Evolutionary conservation across 2,888 invertebrate species (phyloP), one percentile per base, ranked within the genome.

Genomic region (Julus scandinavius): DNA sequence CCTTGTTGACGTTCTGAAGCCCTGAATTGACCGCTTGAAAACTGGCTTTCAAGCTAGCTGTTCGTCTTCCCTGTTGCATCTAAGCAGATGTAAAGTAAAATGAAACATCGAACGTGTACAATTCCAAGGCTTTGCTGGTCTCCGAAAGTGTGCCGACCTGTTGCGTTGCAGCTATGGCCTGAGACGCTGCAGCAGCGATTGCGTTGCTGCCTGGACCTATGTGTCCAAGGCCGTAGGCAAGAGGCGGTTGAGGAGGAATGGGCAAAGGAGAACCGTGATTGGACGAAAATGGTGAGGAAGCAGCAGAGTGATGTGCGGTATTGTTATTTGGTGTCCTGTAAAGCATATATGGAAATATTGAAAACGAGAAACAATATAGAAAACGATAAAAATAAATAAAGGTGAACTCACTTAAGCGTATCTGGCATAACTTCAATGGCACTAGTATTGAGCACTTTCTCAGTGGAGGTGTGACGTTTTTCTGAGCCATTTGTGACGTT

Each of bases 81-180:
- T 54, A 87, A 2, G 13, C 17, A 29, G 9, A 49, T n/a, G 50
- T 9, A 6, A 87, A 84, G 11, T 2, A 17, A 15, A 38, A 29
- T 83, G 83, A 7, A n/a, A 45, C 2, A 38, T 4, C 13, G 85
- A 29, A 29, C 50, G 17, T 29, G 45, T 11, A 54, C 17, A 54
- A 15, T 38, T 38, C 4, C 38, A 15, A 80, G 29, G 29, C 29
- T 29, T 40, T 13, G 40, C 80, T 38, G 5, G n/a, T 85, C 40
- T 40, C 29, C 40, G 49, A 5, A 41, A 80, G 40, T 85, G 38
- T 9, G 41, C 29, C 40, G n/a, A 95, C 95, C 94, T 96, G 96
- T 91, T 98, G 98, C 2, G 99, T 98, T 0, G 98, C 98, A 6
- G 97, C 98, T 89, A 99, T 98, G 0, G 98, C 98, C 92, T 98